Base-by-base conservation (phyloP, 2,888 invertebrate species). In the Augiades crinisus region DNA sequence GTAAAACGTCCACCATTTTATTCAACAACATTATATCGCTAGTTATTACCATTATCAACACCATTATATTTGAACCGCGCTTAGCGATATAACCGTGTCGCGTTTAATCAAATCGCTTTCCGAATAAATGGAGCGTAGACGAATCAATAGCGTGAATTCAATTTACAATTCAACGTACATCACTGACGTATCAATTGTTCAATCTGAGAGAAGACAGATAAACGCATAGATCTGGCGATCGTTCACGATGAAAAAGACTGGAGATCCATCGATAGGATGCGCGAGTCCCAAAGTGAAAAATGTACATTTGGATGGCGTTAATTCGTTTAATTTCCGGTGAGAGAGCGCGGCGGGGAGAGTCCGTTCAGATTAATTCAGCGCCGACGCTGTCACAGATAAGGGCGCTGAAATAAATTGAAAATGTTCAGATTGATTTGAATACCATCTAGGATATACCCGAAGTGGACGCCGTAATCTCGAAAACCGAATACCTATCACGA, bases 291-390 rank as follows among this genome's bases (percentile, higher is more conserved):
- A 81, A 87, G 88, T 89, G 89, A 89, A 89, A 89, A 89, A 89
- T 89, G 88, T 87, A 88, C 89, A 85, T 89, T 89, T 86, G 87
- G 89, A 89, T 84, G 84, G 88, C 87, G 88, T 89, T 90, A 90
- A 90, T 90, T 90, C 90, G 88, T 88, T 90, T 90, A 90, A 90
- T 90, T 90, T 90, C 90, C 90, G 90, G 88, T 81, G 82, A 79
- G 85, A 72, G 70, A 60, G 61, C 59, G 67, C 66, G 60, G 60
- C 61, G 70, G 68, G 64, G 71, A 71, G 81, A 71, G 82, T 78
- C 78, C 80, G 82, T 73, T 78, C 86, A 88, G 89, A 89, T 89
- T 89, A 89, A 89, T 89, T 88, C 89, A 84, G 78, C 79, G 76
- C 83, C 78, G 79, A 83, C 77, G 75, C 86, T 79, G 83, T 83